Conservation (phyloP, 2,113 vertebrate genomes). For the Hucho hucho region DNA sequence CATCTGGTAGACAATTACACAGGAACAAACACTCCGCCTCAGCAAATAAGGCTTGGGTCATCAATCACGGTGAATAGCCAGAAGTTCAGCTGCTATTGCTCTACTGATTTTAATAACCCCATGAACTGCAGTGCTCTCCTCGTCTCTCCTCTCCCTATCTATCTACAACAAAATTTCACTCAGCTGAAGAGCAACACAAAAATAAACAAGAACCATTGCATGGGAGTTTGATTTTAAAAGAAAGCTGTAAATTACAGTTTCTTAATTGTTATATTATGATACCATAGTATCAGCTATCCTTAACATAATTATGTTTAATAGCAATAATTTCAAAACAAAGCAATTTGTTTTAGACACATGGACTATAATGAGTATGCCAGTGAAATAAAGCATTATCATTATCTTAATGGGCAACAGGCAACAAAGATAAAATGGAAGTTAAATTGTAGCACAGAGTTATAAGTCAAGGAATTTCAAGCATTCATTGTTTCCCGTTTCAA, state of each 20-base stretch:
- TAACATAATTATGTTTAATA: too few species aligned
- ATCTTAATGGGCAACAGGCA: constrained; percentile 29
- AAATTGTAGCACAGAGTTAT: constrained; percentile 47
- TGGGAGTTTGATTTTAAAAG: background rate
- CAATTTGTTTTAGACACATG: background rate
- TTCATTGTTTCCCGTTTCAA: constrained; percentile 87
- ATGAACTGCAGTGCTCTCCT: constrained; percentile 62
- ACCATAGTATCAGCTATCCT: background rate
- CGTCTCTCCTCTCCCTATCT: too few species aligned
- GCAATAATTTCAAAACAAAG: background rate
- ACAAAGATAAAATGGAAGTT: constrained; percentile 22
- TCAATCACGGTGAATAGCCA: constrained; percentile 77
- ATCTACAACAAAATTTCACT: constrained; percentile 30
- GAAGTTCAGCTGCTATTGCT: constrained; percentile 73
- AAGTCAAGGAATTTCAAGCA: constrained; percentile 63
- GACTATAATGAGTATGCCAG: constrained; percentile 21
- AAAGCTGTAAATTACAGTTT: background rate
- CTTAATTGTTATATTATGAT: background rate
- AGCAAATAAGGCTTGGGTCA: constrained; percentile 80
- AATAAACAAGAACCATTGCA: constrained; percentile 12
- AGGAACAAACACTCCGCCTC: constrained; percentile 81
- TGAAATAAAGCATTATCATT: constrained; percentile 3
- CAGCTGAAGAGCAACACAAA: constrained; percentile 30
- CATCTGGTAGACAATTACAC: constrained; percentile 83
- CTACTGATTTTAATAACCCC: constrained; percentile 74